Base-by-base conservation (phyloP, 2,888 invertebrate genomes). In the Acleris laterana region DNA sequence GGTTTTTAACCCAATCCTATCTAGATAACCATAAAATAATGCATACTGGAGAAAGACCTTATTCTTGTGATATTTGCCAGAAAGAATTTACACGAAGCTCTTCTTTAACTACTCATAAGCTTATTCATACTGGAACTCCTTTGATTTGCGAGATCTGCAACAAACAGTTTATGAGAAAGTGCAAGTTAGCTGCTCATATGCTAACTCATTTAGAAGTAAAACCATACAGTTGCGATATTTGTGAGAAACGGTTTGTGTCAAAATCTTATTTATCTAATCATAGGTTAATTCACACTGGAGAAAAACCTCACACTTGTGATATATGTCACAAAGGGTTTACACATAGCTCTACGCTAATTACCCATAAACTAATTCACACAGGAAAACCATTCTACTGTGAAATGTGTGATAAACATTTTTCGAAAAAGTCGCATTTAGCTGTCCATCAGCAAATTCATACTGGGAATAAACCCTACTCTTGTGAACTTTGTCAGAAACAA, bases 191-290 rank as follows among this genome's bases (percentile, higher is more conserved):
- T 16, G 51, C 20, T 25, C 51, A 51, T 25, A 51, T 20, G 49
- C 16, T 17, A 17, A 49, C 20, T 17, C 49, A 49, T 49, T 9
- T 20, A 11, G 49, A 20, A 19, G 49, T 19, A 49, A 17, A 49
- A n/a, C 49, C 49, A 20, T 49, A 49, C 16, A 49, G 49, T 20
- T 49, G 49, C 16, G 49, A 49, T 6, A 49, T 49, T 49, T 49
- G 49, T 49, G 49, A 49, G 1, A 20, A 49, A 49, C 17, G 49
- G 9, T 49, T 49, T 49, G 20, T 49, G 13, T 20, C 17, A 20
- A 49, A 49, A 49, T 19, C 17, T 49, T 17, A 17, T 49, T 49
- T 49, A 17, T 19, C 17, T 19, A 49, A 19, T 13, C 49, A 49
- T 20, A 19, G 19, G 19, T 19, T 19, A 20, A 49, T 49, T 49